Conservation (phyloP, 2,888 invertebrate genomes). For the Syrista parreyssii region DNA sequence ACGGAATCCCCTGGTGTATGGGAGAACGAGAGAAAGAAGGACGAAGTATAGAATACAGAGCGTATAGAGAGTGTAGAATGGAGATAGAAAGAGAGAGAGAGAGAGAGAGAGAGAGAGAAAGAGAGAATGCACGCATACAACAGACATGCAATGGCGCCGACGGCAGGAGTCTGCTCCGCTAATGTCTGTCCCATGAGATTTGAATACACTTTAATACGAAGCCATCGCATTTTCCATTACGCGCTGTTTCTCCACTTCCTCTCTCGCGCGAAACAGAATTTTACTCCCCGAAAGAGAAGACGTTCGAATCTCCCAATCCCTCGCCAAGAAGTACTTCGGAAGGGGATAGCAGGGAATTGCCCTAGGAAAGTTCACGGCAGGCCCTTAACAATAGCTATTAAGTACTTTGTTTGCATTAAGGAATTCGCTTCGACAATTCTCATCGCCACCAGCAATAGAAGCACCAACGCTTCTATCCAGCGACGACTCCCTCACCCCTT, state of each 20-base stretch:
- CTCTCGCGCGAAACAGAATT: not conserved
- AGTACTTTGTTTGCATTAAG: conserved; percentile 53
- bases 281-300: not conserved
- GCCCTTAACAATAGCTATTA: conserved; percentile 48
- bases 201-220: conserved; percentile 5
- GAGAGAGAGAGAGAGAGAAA: too few species aligned
- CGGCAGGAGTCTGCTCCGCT: not conserved
- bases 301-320: not conserved
- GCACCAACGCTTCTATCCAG: not conserved
- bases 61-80: not conserved
- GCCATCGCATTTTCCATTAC: conserved; percentile 2
- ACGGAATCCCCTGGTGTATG: not conserved
- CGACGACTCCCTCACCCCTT: not conserved
- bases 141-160: not conserved
- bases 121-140: not conserved
- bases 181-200: conserved; percentile 2
- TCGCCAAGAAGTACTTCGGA: not conserved
- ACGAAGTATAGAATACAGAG: not conserved
- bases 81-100: not conserved
- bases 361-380: not conserved
- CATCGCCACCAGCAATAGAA: not conserved
- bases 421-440: conserved; percentile 38
- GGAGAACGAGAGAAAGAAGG: not conserved
- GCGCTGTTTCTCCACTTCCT: not conserved
- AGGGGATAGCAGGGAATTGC: not conserved